A percentile compares a stretch with the other conserved stretches of the same genome.
Evolutionary conservation across 2,888 invertebrate species (phyloP).

Genomic region (Tachina grossa): DNA sequence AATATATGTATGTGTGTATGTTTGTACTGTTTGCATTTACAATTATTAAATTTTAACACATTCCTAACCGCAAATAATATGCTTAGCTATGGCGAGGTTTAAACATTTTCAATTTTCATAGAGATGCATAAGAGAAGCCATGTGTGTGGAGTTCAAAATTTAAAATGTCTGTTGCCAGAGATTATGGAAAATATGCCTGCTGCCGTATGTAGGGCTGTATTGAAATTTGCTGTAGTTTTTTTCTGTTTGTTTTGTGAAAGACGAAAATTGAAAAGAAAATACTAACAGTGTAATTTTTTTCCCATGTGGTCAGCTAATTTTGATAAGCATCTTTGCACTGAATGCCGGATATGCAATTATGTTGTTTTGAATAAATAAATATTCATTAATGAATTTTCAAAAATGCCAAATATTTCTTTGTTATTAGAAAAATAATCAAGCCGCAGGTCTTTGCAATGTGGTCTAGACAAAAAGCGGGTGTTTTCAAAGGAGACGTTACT

Average conservation of each 20-base stretch:
- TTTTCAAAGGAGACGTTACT: background rate
- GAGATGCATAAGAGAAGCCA: background rate
- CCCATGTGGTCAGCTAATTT: conserved; percentile 33
- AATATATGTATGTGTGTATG: background rate
- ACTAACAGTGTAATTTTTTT: background rate
- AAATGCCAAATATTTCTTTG: conserved; percentile 35
- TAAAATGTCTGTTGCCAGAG: conserved; percentile 35
- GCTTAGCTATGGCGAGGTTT: conserved; percentile 27
- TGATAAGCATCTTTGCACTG: conserved; percentile 42
- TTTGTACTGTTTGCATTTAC: background rate
- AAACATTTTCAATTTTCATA: conserved; percentile 16
- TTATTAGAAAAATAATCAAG: conserved; percentile 13
- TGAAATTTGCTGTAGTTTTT: background rate
- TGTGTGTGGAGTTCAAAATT: background rate
- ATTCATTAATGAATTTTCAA: conserved; percentile 42
- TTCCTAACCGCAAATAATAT: conserved; percentile 55
- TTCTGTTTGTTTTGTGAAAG: conserved; percentile 5
- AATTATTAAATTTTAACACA: conserved; percentile 68
- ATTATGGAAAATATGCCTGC: conserved; percentile 32
- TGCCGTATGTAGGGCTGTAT: background rate
- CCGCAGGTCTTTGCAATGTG: conserved; percentile 2
- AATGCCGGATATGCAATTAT: conserved; percentile 48
- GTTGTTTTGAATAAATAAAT: conserved; percentile 59
- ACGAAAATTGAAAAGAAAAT: conserved; percentile 47
- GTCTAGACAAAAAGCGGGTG: conserved; percentile 1